These are phyloP conservation scores for Vipera latastei DNA, from an alignment of 2,797 vertebrate species.

Conservation along the genomic window DNA sequence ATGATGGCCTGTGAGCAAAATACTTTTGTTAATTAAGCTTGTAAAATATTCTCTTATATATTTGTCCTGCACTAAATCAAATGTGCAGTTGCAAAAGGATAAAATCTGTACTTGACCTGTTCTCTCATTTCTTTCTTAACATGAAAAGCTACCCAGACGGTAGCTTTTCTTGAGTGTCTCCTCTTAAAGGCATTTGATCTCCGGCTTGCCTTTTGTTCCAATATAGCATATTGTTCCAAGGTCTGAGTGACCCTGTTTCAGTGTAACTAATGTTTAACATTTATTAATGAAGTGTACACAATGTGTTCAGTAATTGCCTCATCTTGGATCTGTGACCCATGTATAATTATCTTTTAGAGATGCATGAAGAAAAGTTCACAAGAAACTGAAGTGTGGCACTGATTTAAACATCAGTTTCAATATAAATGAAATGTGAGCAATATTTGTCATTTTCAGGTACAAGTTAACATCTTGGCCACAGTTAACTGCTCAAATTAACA, in stretches of 20 bases:
- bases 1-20: not conserved
- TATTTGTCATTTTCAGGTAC: not conserved
- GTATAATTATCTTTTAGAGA: not conserved
- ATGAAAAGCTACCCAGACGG: not conserved
- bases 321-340: conserved; percentile 37
- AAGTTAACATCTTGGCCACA: not conserved
- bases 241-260: conserved; percentile 47
- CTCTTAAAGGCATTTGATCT: conserved; percentile 21
- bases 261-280: conserved; percentile 60
- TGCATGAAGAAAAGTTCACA: conserved; percentile 43
- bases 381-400: conserved; percentile 21
- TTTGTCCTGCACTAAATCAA: not conserved
- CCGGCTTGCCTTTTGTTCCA: conserved; percentile 48
- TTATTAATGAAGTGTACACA: conserved; percentile 35
- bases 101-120: not conserved
- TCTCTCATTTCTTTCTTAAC: not conserved
- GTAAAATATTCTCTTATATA: not conserved
- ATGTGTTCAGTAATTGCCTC: conserved; percentile 21
- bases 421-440: conserved; percentile 3
- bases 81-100: not conserved
- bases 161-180: conserved; percentile 14
- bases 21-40: not conserved
- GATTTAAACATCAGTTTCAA: conserved; percentile 34
- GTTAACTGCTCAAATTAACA: not conserved
- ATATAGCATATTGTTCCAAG: conserved; percentile 24